A percentile compares a stretch with the other conserved stretches of the same genome.
Evolutionary conservation across 2,113 vertebrate genomes (phyloP).

Genomic region (Menura novaehollandiae): DNA sequence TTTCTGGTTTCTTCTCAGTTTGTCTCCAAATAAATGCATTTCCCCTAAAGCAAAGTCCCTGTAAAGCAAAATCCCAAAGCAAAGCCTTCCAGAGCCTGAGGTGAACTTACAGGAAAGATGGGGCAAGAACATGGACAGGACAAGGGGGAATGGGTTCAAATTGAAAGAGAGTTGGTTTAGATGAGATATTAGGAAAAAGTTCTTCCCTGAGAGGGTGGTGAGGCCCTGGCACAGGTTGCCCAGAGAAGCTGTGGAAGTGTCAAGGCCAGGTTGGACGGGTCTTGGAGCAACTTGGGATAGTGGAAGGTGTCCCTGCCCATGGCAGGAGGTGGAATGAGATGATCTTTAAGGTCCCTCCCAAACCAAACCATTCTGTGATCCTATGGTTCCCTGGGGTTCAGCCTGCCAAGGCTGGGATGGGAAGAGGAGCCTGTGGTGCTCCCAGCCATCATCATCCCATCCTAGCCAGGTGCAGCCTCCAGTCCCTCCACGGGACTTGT

Average conservation of each 20-base stretch:
- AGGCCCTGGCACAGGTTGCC: not conserved
- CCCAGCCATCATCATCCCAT: not conserved
- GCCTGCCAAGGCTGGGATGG: not conserved
- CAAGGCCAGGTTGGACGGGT: not conserved
- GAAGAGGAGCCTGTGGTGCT: not conserved
- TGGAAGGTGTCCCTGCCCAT: not conserved
- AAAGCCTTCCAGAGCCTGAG: not conserved
- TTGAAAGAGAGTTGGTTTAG: not conserved
- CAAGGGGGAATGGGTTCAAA: not conserved
- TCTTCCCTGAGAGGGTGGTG: not conserved
- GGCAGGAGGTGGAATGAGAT: not conserved
- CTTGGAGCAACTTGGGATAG: not conserved
- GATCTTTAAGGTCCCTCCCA: not conserved
- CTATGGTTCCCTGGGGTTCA: not conserved
- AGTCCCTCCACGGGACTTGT: accelerated
- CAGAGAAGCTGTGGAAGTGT: not conserved
- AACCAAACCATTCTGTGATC: not conserved
- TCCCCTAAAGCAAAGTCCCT: not conserved
- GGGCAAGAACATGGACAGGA: not conserved
- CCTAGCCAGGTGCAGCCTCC: not conserved
- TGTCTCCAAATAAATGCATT: not conserved
- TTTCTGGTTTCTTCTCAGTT: not conserved
- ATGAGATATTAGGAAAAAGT: not conserved
- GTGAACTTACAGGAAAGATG: not conserved
- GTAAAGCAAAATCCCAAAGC: not conserved